Base-by-base conservation (phyloP, 2,113 vertebrate species). In the Channa maculata region DNA sequence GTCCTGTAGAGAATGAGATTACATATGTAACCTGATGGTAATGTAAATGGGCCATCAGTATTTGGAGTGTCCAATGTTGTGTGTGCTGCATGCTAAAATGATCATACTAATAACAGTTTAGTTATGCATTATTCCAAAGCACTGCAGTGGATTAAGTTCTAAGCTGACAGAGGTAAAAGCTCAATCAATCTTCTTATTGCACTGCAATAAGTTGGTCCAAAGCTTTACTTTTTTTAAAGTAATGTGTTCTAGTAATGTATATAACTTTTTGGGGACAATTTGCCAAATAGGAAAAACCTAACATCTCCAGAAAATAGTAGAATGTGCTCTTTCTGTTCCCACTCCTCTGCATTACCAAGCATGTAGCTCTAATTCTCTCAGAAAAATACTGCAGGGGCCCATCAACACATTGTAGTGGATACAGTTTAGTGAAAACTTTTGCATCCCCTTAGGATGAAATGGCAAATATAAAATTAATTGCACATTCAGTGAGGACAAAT, bases 161-260 rank as follows among this genome's bases (percentile, higher is more conserved):
- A 52, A 72, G 72, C 69, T 73, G 70, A 75, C 54, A 70, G 66
- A 64, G 63, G 71, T 69, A 51, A 78, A 84, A 87, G 66, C 69
- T 61, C 36, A 48, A 43, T 13, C 71, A 45, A 50, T 71, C 50
- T 71, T 68, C 67, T 82, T 77, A 63, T 77, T 75, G 33, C 61
- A 15, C 59, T 65, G 52, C 54, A 60, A 57, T 63, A 77, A 77
- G 5, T 68, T 77, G 63, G 78, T 80, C 76, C 73, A 73, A 65
- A 54, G 53, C 70, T 82, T 88, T 84, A 66, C 67, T 86, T 75
- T 73, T 15, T 63, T 60, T 72, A 74, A 80, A 65, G 55, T 59
- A 67, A 63, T 86, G 66, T 70, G 72, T 87, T 83, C 79, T 57
- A 61, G 64, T 64, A 72, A 76, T 79, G 53, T 71, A 84, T 72